Percentiles rank a stretch among this genome's conserved stretches.
These are phyloP conservation scores for Sarcophaga subvicina DNA, from an alignment of 2,888 invertebrate genomes.

Conservation along the genomic window DNA sequence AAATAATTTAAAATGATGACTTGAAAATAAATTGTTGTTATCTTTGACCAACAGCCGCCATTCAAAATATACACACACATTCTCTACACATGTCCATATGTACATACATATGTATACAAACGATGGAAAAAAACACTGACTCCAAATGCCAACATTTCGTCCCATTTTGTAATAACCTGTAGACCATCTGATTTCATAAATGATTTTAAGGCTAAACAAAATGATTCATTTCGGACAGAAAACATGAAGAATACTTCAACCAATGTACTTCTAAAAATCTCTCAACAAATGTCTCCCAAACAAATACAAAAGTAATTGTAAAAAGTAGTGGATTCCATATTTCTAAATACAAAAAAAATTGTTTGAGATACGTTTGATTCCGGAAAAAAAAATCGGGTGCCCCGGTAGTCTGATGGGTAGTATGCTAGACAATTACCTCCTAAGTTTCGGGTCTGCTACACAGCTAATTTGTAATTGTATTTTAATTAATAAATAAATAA, in stretches of 20 bases:
- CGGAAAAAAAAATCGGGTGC: no score
- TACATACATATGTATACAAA: not conserved
- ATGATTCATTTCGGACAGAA: not conserved
- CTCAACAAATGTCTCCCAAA: no score
- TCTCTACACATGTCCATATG: not conserved
- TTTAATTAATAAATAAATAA: no score
- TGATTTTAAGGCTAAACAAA: not conserved
- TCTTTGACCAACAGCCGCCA: conserved; percentile 79
- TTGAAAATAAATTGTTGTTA: conserved; percentile 80
- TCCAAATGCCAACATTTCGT: not conserved
- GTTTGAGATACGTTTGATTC: no score
- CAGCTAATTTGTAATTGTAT: no score
- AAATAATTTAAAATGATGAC: conserved; percentile 81
- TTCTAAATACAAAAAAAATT: no score
- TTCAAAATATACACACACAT: not conserved
- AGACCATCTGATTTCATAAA: not conserved
- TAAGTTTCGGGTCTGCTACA: no score
- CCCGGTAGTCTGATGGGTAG: no score
- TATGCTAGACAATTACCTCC: no score
- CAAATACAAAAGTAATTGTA: no score
- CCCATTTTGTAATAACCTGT: not conserved
- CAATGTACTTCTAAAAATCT: not conserved
- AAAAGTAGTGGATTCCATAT: no score
- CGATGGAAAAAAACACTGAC: not conserved
- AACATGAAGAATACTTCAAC: not conserved